Evolutionary conservation across 2,113 vertebrate genomes (phyloP).

Genomic region (Myiopsitta monachus): DNA sequence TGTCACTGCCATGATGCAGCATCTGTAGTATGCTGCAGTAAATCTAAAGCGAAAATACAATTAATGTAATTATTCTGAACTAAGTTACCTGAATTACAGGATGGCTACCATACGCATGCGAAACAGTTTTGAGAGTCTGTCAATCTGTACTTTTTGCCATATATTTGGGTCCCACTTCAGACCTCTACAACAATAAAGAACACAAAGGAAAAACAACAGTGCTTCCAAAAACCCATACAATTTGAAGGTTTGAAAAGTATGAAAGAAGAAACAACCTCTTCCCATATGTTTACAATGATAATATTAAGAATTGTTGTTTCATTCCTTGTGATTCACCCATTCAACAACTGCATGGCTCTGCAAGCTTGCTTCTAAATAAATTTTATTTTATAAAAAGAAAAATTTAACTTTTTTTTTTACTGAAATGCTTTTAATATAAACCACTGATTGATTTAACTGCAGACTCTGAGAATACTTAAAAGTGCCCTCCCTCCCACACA

Average conservation of each 20-base stretch:
- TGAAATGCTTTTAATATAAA: background rate
- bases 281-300: background rate
- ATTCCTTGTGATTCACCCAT: background rate
- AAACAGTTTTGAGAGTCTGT: background rate
- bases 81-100: background rate
- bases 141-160: background rate
- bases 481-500: accelerated
- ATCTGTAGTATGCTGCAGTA: background rate
- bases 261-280: background rate
- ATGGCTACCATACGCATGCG: background rate
- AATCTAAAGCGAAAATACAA: background rate
- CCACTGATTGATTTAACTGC: background rate
- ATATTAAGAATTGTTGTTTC: background rate
- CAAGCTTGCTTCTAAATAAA: background rate
- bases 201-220: background rate
- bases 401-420: background rate
- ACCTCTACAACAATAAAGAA: background rate
- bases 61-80: background rate
- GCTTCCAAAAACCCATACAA: background rate
- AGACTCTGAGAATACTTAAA: background rate
- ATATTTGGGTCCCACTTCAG: background rate
- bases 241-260: background rate
- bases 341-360: background rate
- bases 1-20: background rate
- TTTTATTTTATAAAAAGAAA: background rate